Base-by-base conservation (phyloP, 2,797 vertebrate species). In the Rhinatrema bivittatum region DNA sequence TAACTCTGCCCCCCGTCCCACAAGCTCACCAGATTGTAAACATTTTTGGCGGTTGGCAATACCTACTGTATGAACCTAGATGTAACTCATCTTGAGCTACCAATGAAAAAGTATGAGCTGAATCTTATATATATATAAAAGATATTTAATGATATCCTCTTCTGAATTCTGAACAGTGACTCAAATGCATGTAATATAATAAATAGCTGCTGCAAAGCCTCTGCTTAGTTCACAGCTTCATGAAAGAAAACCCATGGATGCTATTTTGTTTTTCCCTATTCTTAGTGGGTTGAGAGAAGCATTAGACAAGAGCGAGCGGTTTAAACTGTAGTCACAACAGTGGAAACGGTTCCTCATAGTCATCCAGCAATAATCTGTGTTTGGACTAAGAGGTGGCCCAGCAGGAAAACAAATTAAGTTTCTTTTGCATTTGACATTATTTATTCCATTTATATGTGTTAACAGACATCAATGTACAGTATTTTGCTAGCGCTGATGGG, bases 71-170 rank as follows among this genome's bases (percentile, higher is more conserved):
- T n/a, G n/a, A n/a, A n/a, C n/a, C n/a, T n/a, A n/a, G n/a, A n/a
- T n/a, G n/a, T n/a, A n/a, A n/a, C n/a, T n/a, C n/a, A n/a, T n/a
- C n/a, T n/a, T n/a, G n/a, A n/a, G n/a, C n/a, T n/a, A n/a, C n/a
- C n/a, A n/a, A n/a, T n/a, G n/a, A n/a, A n/a, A n/a, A n/a, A n/a
- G n/a, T n/a, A n/a, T n/a, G n/a, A n/a, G n/a, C n/a, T n/a, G n/a
- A n/a, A n/a, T n/a, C n/a, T n/a, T n/a, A n/a, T n/a, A n/a, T n/a
- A n/a, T n/a, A n/a, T n/a, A n/a, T n/a, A n/a, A n/a, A n/a, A n/a
- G n/a, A n/a, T n/a, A n/a, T n/a, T 60, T 61, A 61, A 56, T 50
- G 44, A 59, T 40, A 60, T 1, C 17, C 6, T 52, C 30, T 29
- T 61, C 56, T 39, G 39, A 37, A 53, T 49, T 53, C 42, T 52